A percentile compares a stretch with the other conserved stretches of the same genome.
phyloP scores from a whole-genome alignment of 2,113 vertebrate genomes.

The Pleuronectes platessa region DNA sequence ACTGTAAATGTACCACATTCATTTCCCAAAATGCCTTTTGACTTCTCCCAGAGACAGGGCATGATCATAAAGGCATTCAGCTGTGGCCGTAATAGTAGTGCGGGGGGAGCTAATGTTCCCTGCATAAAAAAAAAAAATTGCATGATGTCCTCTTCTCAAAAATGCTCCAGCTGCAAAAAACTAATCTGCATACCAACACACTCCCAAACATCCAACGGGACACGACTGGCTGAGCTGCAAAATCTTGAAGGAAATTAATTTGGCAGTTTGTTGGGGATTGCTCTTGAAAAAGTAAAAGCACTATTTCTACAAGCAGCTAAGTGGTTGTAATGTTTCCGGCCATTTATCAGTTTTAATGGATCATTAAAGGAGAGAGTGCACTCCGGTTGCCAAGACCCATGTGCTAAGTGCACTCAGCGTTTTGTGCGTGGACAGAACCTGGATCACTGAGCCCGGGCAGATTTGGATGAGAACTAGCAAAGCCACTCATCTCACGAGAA shows the following conservation, averaged over 20 bases:
- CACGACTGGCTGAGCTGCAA: conserved; percentile 19
- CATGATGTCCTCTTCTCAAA: neutral
- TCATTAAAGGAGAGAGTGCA: conserved; percentile 37
- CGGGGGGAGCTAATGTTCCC: neutral
- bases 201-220: neutral
- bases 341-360: conserved; percentile 58
- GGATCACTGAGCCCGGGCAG: conserved; percentile 13
- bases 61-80: conserved; percentile 10
- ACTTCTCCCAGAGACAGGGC: neutral
- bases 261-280: conserved; percentile 25
- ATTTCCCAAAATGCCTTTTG: conserved; percentile 12
- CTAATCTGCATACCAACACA: neutral
- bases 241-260: conserved; percentile 21
- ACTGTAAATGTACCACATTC: neutral
- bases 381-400: conserved; percentile 32
- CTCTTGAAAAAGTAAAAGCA: conserved; percentile 29
- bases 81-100: neutral
- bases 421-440: conserved; percentile 13
- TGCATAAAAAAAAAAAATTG: neutral
- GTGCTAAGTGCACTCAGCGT: conserved; percentile 57
- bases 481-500: conserved; percentile 17
- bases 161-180: neutral
- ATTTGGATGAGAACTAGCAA: conserved; percentile 28
- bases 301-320: conserved; percentile 34
- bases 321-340: conserved; percentile 54